phyloP scores from a whole-genome alignment of 2,888 invertebrate species.

The Lordiphosa andalusiaca region DNA sequence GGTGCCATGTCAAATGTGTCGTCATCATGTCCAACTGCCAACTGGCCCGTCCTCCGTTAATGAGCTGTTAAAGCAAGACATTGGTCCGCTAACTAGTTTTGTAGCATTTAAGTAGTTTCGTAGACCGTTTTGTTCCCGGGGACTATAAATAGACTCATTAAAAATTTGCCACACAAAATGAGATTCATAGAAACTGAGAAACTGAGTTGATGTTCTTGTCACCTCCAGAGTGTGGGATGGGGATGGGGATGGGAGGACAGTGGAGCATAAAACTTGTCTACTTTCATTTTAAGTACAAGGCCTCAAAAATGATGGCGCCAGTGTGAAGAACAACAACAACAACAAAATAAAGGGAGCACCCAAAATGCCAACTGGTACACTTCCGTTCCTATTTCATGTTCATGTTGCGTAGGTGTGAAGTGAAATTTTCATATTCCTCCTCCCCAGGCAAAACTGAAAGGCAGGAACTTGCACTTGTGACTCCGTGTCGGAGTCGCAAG shows the following conservation, averaged over 20 bases:
- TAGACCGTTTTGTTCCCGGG: conserved; percentile 31
- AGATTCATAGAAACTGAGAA: conserved; percentile 1
- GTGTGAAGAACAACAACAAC: not conserved
- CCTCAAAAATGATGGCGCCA: conserved; percentile 20
- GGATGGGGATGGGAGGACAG: conserved; percentile 13
- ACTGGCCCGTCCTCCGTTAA: conserved; percentile 47
- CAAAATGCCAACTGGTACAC: conserved; percentile 47
- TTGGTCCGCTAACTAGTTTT: conserved; percentile 22
- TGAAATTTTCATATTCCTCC: conserved; percentile 37
- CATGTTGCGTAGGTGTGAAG: conserved; percentile 60
- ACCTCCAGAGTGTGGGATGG: not conserved
- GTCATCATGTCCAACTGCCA: conserved; percentile 16
- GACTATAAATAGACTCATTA: conserved; percentile 62
- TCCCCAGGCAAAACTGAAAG: not conserved
- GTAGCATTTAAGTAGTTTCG: not conserved
- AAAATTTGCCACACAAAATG: conserved; percentile 9
- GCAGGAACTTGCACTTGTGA: not conserved
- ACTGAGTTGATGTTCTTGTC: not conserved
- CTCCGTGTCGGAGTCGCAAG: not conserved
- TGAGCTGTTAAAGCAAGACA: conserved; percentile 62
- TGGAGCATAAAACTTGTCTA: conserved; percentile 46
- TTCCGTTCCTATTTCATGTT: conserved; percentile 64
- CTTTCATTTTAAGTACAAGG: conserved; percentile 17
- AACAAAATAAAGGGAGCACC: conserved; percentile 20
- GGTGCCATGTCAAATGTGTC: conserved; percentile 47